Evolutionary conservation across 2,797 vertebrate genomes (phyloP).

Genomic region (Tympanoctomys barrerae): DNA sequence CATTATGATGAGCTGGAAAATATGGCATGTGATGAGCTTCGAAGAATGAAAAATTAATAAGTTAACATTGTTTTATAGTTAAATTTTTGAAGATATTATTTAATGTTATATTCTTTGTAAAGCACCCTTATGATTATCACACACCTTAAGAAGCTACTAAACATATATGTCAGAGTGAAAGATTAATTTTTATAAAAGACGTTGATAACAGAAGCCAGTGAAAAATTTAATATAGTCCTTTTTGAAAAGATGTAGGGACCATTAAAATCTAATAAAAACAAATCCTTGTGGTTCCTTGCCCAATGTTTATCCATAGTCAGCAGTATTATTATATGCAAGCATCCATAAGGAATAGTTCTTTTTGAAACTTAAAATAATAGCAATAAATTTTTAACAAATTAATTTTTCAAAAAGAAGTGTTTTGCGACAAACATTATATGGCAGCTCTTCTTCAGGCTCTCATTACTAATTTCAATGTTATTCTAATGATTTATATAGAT

Average conservation of each 20-base stretch:
- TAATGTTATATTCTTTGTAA: not conserved
- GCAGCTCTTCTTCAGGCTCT: not conserved
- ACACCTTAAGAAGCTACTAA: not conserved
- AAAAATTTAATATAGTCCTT: not conserved
- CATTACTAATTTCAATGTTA: not conserved
- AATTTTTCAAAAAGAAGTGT: not conserved
- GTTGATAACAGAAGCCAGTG: not conserved
- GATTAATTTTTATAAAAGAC: not conserved
- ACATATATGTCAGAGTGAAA: not conserved
- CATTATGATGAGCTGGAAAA: not conserved
- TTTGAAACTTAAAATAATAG: not conserved
- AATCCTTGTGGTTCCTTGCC: not conserved
- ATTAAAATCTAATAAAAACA: not conserved
- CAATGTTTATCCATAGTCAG: not conserved
- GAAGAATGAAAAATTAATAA: not conserved
- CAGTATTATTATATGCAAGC: not conserved
- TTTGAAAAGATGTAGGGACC: not conserved
- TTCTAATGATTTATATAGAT: not conserved
- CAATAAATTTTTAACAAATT: not conserved
- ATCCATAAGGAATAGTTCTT: not conserved
- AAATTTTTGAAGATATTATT: not conserved
- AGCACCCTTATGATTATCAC: not conserved
- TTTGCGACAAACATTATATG: not conserved
- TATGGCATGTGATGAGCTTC: not conserved
- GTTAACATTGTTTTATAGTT: not conserved